Base-by-base conservation (phyloP, 1,140 invertebrate species). In the Euwallacea fornicatus region DNA sequence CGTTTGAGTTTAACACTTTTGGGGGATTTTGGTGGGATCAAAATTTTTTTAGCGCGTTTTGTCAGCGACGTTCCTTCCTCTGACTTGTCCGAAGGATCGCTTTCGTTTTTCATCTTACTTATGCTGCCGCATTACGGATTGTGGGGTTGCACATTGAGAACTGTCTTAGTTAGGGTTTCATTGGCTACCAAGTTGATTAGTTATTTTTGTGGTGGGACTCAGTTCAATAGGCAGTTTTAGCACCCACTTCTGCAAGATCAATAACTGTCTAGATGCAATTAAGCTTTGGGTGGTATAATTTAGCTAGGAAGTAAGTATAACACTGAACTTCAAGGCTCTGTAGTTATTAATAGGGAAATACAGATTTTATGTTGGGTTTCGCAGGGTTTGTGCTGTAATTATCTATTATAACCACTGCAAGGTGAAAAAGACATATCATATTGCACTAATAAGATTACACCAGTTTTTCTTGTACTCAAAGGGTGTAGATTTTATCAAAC, bases 101-200 rank as follows among this genome's bases (percentile, higher is more conserved):
- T 73, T 70, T 69, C 64, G 63, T 68, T 74, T 77, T 74, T 77
- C 76, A 77, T 77, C 74, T 75, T 76, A 76, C 44, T 71, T 33
- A 1, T 33, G 21, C 21, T 33, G 21, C 21, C 50, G 71, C 63
- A 73, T 73, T 64, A 73, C 64, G 50, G 64, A 68, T 73, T 46
- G 69, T 73, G 58, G 60, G 41, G 58, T 67, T 62, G 63, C 60
- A 70, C 64, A 66, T 42, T 54, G 9, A 50, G 50, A 54, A 66
- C 64, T 66, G 64, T 3, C 53, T 64, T 41, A 66, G 21, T 66
- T 66, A 42, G 55, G 64, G 64, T 66, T 66, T 66, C 64, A 55
- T n/a, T 33, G 53, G 21, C 4, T 33, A 33, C 21, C 21, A 50
- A 50, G 62, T 16, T 61, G 21, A 61, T 61, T 64, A 64, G 15